Percentiles rank a stretch among this genome's conserved stretches.
These are phyloP conservation scores for Mobula hypostoma DNA, from an alignment of 2,113 vertebrate genomes.

Conservation along the genomic window DNA sequence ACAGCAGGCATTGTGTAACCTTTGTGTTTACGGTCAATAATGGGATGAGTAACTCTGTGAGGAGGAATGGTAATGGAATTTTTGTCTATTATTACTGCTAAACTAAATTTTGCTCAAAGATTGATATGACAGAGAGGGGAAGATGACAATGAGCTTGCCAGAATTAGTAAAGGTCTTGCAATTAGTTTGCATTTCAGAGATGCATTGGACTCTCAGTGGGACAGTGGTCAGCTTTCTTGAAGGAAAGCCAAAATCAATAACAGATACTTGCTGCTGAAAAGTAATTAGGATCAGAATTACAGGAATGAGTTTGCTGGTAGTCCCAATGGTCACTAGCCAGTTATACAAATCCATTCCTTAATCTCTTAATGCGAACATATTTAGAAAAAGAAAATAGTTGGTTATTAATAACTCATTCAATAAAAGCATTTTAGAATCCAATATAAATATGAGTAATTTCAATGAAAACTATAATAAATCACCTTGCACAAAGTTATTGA, in stretches of 20 bases:
- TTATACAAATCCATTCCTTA: not conserved
- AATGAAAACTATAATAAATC: not conserved
- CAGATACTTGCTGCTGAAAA: not conserved
- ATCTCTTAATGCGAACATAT: not conserved
- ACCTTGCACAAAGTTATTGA: not conserved
- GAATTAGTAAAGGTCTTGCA: not conserved
- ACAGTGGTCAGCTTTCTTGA: not conserved
- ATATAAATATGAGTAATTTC: not conserved
- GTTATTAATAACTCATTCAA: not conserved
- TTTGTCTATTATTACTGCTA: not conserved
- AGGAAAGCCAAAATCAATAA: not conserved
- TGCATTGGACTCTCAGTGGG: not conserved
- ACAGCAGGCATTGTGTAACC: conserved; percentile 35
- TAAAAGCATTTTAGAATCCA: not conserved
- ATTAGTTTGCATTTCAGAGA: not conserved
- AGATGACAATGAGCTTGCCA: not conserved
- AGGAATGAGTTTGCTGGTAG: not conserved
- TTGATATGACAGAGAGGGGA: not conserved
- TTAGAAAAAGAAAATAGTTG: not conserved
- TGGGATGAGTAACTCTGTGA: not conserved
- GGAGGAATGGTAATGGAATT: not conserved
- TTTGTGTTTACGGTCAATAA: no score
- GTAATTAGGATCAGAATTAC: not conserved
- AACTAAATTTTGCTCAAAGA: not conserved
- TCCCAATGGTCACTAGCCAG: not conserved